Percentiles rank a stretch among this genome's conserved stretches.
phyloP scores from a whole-genome alignment of 2,113 vertebrate species.

The Pollimyrus isidori region DNA sequence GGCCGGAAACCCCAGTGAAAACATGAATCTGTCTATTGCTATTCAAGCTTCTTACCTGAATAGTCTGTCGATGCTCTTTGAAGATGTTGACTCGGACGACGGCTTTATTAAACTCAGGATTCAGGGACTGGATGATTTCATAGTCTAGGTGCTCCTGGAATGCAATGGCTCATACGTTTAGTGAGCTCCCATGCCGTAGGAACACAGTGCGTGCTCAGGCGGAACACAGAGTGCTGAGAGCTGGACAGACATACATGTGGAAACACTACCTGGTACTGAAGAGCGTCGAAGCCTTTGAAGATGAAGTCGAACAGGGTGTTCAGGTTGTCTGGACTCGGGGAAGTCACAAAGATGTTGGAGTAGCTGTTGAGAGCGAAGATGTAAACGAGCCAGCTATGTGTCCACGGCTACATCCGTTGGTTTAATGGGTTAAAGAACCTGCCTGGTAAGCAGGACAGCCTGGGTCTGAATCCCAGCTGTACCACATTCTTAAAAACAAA shows the following conservation, averaged over 20 bases:
- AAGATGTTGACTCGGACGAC: slow-evolving; percentile 94
- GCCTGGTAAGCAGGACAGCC: neutral
- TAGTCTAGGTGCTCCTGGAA: slow-evolving; percentile 90
- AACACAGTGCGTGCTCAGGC: neutral
- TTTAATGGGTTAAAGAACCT: neutral
- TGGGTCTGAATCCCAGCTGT: neutral
- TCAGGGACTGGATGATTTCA: slow-evolving; percentile 94
- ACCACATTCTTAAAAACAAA: neutral
- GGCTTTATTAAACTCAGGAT: slow-evolving; percentile 96
- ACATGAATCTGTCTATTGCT: neutral
- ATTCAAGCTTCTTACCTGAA: slow-evolving; percentile 68
- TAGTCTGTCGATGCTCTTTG: slow-evolving; percentile 93
- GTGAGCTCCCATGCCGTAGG: neutral
- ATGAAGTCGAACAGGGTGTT: slow-evolving; percentile 96
- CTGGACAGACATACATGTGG: slow-evolving; percentile 12
- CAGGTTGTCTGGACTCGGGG: slow-evolving; percentile 94
- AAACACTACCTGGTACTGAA: slow-evolving; percentile 76
- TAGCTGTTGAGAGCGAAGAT: slow-evolving; percentile 59
- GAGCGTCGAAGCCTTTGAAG: slow-evolving; percentile 92
- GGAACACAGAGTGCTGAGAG: neutral
- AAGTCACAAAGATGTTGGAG: slow-evolving; percentile 96
- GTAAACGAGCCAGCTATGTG: neutral
- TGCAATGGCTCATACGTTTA: neutral
- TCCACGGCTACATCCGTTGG: neutral
- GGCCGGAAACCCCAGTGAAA: neutral